Base-by-base conservation (phyloP, 2,888 invertebrate genomes). In the Villa cingulata region DNA sequence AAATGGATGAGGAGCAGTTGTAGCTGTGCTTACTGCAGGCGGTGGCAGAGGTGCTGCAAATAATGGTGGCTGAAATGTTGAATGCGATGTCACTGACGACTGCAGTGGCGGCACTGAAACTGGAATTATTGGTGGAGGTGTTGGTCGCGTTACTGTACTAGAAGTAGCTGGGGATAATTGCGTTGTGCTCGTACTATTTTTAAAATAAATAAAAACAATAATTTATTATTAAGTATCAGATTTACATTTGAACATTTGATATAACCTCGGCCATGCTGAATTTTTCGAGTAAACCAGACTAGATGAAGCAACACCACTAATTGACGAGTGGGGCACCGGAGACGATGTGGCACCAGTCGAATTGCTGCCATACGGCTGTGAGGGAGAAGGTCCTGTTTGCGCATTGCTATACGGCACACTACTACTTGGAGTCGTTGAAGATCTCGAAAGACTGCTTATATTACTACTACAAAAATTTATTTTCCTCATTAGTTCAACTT, bases 381-480 rank as follows among this genome's bases (percentile, higher is more conserved):
- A 60, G 39, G 65, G 59, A 43, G 62, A 65, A 60, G 62, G 55
- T 57, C 63, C 57, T 54, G 63, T 51, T 48, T 55, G 56, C 46
- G 57, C 56, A 52, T 53, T 55, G 49, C 55, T 57, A 44, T 56
- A 58, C 14, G 59, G 57, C 38, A 54, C 53, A 48, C 56, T 56
- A 37, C 55, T 53, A 51, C 56, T 55, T 43, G 59, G 58, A 39
- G 58, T 59, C 46, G 57, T 56, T 64, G 80, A 81, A 62, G 78
- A 72, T 61, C 86, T 77, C 58, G 86, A 86, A 64, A 87, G 71
- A 68, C 84, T 86, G 74, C 84, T 86, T 64, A 86, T 84, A 72
- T 82, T 86, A 74, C 86, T 86, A 76, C 79, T 80, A 72, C 59
- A 72, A 55, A 38, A 41, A 36, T 42, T 2, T 5, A 23, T 14